phyloP scores from a whole-genome alignment of 2,797 vertebrate species.

The Cyclopterus lumpus region DNA sequence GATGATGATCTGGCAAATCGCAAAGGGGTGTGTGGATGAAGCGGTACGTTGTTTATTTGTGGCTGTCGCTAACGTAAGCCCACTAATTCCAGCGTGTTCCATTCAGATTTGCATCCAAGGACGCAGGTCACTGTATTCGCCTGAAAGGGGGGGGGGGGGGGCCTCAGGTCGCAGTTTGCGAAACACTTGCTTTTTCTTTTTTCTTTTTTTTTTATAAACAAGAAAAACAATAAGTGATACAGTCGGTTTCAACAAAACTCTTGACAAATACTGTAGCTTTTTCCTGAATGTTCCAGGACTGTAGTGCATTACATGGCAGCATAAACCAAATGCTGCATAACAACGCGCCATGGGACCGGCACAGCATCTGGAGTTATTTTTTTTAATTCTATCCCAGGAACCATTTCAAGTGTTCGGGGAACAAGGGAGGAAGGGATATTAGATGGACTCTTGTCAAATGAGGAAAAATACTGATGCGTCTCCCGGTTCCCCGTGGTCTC shows the following conservation, averaged over 20 bases:
- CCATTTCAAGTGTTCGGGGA: slow-evolving; percentile 53
- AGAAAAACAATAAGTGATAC: background rate
- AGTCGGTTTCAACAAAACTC: slow-evolving; percentile 1
- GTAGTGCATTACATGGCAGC: slow-evolving; percentile 5
- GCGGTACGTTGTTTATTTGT: background rate
- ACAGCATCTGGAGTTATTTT: slow-evolving; percentile 47
- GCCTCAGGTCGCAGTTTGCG: background rate
- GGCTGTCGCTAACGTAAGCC: background rate
- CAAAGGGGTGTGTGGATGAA: background rate
- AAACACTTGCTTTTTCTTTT: background rate
- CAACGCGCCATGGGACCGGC: slow-evolving; percentile 12
- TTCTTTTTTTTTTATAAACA: background rate
- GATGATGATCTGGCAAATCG: background rate
- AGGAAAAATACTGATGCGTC: slow-evolving; percentile 51
- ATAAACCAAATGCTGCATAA: slow-evolving; percentile 26
- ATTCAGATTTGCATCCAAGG: background rate
- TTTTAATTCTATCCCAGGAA: slow-evolving; percentile 21
- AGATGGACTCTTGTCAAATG: slow-evolving; percentile 62
- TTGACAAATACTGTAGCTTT: background rate
- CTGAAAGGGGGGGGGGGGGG: background rate
- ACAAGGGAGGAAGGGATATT: slow-evolving; percentile 36
- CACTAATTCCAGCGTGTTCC: background rate
- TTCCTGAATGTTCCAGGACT: slow-evolving; percentile 14
- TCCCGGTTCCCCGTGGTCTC: slow-evolving; percentile 49
- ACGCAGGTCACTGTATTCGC: background rate